Evolutionary conservation across 2,113 vertebrate genomes (phyloP).

Genomic region (Indri indri): DNA sequence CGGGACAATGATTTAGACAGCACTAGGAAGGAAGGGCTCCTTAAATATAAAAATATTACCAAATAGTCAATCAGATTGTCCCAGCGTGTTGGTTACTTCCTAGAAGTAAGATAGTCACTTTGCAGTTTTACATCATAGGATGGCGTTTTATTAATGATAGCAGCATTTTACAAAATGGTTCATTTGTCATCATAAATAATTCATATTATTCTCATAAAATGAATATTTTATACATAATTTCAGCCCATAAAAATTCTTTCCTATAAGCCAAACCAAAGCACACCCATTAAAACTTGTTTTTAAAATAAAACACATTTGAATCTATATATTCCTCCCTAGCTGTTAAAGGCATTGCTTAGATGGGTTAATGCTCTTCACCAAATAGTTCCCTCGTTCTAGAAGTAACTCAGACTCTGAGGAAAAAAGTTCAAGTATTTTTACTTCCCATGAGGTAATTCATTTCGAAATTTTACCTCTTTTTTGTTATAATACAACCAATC

Average conservation of each 20-base stretch:
- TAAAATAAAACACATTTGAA: neutral
- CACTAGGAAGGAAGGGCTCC: neutral
- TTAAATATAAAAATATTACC: neutral
- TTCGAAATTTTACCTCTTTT: constrained; percentile 11
- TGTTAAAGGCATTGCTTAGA: neutral
- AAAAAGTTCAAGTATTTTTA: constrained; percentile 2
- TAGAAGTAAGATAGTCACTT: neutral
- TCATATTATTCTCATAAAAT: constrained; percentile 16
- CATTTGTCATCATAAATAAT: constrained; percentile 5
- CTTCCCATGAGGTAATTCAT: neutral
- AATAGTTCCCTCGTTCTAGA: neutral
- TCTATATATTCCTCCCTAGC: neutral
- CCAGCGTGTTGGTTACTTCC: neutral
- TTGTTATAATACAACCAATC: neutral
- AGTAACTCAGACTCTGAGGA: neutral
- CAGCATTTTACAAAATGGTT: neutral
- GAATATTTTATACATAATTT: constrained; percentile 22
- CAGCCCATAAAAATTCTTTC: neutral
- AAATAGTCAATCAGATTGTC: neutral
- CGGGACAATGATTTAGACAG: neutral
- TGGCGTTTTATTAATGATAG: neutral
- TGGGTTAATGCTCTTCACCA: neutral
- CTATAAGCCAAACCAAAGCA: neutral
- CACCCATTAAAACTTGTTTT: neutral
- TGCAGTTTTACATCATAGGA: neutral